Percentiles rank a stretch among this genome's conserved stretches.
These are phyloP conservation scores for Borostomias antarcticus DNA, from an alignment of 2,797 vertebrate species.

Conservation along the genomic window DNA sequence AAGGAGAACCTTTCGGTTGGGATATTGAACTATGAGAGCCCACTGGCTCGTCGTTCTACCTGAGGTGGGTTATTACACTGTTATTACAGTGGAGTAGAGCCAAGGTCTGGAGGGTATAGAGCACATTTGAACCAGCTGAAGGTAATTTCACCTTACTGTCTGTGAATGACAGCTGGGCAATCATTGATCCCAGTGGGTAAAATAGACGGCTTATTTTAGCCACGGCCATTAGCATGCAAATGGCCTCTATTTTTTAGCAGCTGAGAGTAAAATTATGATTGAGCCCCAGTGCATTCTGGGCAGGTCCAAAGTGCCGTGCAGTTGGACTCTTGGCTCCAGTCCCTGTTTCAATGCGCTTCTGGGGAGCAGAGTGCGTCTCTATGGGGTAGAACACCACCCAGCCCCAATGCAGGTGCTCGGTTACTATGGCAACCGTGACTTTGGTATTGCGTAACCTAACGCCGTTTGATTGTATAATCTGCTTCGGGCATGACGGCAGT, in stretches of 20 bases:
- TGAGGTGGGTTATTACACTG: slow-evolving; percentile 61
- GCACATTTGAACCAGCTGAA: slow-evolving; percentile 51
- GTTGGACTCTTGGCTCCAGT: slow-evolving; percentile 53
- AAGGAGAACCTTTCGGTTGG: not conserved
- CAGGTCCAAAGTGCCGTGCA: slow-evolving; percentile 61
- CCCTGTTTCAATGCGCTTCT: slow-evolving; percentile 44
- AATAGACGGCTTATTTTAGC: slow-evolving; percentile 39
- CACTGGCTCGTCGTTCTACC: slow-evolving; percentile 40
- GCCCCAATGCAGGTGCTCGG: slow-evolving; percentile 65
- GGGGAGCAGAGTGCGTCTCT: slow-evolving; percentile 57
- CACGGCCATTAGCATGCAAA: slow-evolving; percentile 42
- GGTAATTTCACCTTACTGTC: slow-evolving; percentile 11
- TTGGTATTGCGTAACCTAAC: slow-evolving; percentile 30
- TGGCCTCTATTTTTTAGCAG: slow-evolving; percentile 49
- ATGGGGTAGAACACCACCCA: slow-evolving; percentile 50
- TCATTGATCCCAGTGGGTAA: slow-evolving; percentile 22
- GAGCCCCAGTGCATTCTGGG: slow-evolving; percentile 5
- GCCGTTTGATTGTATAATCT: slow-evolving; percentile 19
- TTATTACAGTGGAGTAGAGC: slow-evolving; percentile 45
- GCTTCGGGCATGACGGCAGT: slow-evolving; percentile 37
- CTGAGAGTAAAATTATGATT: slow-evolving; percentile 26
- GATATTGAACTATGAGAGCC: slow-evolving; percentile 25
- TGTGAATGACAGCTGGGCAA: slow-evolving; percentile 35
- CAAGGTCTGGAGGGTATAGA: slow-evolving; percentile 44
- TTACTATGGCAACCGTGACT: slow-evolving; percentile 62